Percentiles rank a stretch among this genome's conserved stretches.
Conservation (phyloP, 2,888 invertebrate species). For the Netelia melanura region DNA sequence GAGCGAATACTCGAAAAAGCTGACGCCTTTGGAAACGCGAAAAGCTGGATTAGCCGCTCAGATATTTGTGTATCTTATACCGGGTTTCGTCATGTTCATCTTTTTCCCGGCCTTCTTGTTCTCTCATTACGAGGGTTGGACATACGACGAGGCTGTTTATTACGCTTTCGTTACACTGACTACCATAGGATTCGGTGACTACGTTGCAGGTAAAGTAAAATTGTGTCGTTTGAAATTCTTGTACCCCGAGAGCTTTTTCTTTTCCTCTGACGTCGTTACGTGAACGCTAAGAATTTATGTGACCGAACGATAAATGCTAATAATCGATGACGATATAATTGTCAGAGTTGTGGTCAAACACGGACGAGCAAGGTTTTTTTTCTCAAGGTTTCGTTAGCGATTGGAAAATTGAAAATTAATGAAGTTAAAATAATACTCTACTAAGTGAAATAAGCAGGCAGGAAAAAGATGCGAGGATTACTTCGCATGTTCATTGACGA, state of each 20-base stretch:
- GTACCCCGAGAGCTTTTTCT: background rate
- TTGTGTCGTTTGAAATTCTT: background rate
- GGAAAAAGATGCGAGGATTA: background rate
- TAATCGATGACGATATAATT: background rate
- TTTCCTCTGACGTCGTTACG: background rate
- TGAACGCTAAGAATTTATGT: slow-evolving; percentile 7
- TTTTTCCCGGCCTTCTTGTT: slow-evolving; percentile 94
- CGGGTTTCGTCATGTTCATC: slow-evolving; percentile 94
- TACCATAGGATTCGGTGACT: slow-evolving; percentile 97
- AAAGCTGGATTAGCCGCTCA: slow-evolving; percentile 92
- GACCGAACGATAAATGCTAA: background rate
- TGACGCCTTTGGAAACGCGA: slow-evolving; percentile 82
- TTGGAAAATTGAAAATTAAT: background rate
- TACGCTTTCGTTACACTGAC: slow-evolving; percentile 95
- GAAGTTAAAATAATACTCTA: too few species aligned
- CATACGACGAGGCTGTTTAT: slow-evolving; percentile 93
- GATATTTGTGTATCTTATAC: slow-evolving; percentile 93
- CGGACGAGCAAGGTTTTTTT: background rate
- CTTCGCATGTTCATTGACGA: background rate
- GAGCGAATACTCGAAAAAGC: slow-evolving; percentile 76
- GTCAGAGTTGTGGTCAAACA: background rate
- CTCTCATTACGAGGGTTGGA: slow-evolving; percentile 94
- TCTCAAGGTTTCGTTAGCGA: background rate
- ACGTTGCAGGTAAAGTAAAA: slow-evolving; percentile 90
- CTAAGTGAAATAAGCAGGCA: background rate